Evolutionary conservation across 2,888 invertebrate species (phyloP), one percentile per base, ranked within the genome.

Genomic region (Stenolophus ochropezus): DNA sequence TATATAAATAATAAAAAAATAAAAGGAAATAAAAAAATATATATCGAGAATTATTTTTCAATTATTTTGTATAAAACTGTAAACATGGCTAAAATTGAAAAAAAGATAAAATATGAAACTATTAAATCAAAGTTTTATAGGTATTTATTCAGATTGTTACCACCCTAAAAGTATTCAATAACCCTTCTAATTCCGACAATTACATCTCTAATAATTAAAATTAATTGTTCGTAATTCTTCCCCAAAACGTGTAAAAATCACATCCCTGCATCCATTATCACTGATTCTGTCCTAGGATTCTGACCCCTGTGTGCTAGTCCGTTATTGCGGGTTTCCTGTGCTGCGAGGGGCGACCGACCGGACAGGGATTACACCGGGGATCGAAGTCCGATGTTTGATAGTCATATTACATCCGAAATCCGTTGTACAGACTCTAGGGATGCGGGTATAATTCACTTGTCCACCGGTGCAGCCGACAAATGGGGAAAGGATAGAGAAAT

Each of bases 371-470:
- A 80, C 27, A 20, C 33, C 71, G 56, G 73, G 80, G 73, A 80
- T 80, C 58, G 80, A 80, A 80, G 58, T 58, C 71, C 80, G 73
- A 80, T 80, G 71, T 80, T 80, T 80, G 71, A 73, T 73, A 73
- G 80, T 73, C 80, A 80, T 80, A 73, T 80, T 73, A 80, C 80
- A 80, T 73, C 58, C 73, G 73, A 80, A 80, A 80, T 80, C 80
- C 73, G 80, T n/a, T 80, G 80, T 73, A 20, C 27, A 4, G 73
- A 27, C 80, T 58, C 58, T 5, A 4, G 80, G 80, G 80, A 73
- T 53, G 6, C 11, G 73, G 11, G 73, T 79, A 79, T 79, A 79
- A 79, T 71, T 79, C 69, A 71, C 71, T 79, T 79, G 53, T 53
- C 49, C 49, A 71, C 79, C 53, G 69, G 65, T 78, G 53, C 79